phyloP scores from a whole-genome alignment of 2,113 vertebrate species.

The Bos indicus region DNA sequence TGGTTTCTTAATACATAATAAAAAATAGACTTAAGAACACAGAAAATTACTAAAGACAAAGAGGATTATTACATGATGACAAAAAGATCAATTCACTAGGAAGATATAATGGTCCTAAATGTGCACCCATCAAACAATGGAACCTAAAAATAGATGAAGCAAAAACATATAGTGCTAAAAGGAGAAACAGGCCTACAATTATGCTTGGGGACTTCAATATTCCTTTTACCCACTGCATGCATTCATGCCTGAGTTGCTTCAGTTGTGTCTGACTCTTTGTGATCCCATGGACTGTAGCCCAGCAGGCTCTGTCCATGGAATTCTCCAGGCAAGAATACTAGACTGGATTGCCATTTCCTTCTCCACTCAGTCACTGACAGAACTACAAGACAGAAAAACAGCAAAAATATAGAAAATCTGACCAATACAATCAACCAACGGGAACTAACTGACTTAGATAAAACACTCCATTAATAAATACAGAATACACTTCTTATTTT shows the following conservation, averaged over 20 bases:
- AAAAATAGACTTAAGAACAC: neutral
- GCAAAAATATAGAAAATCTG: neutral
- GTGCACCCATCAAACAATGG: neutral
- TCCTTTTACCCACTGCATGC: neutral
- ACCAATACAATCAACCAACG: neutral
- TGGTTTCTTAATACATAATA: too few relatives aligned
- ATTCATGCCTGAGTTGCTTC: neutral
- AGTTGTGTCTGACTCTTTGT: neutral
- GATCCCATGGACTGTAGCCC: neutral
- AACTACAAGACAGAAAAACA: neutral
- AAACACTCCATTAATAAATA: neutral
- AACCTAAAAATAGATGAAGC: neutral
- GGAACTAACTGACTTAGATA: neutral
- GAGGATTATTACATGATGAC: neutral
- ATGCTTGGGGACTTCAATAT: too few relatives aligned
- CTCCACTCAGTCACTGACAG: neutral
- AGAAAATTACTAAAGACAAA: neutral
- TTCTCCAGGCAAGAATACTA: neutral
- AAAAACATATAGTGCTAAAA: neutral
- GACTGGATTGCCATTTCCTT: neutral
- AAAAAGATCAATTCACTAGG: neutral
- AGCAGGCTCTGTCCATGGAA: neutral
- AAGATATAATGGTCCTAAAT: neutral
- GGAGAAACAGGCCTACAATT: neutral
- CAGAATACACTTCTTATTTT: neutral